phyloP scores from a whole-genome alignment of 1,140 invertebrate species.

The Delia radicum region DNA sequence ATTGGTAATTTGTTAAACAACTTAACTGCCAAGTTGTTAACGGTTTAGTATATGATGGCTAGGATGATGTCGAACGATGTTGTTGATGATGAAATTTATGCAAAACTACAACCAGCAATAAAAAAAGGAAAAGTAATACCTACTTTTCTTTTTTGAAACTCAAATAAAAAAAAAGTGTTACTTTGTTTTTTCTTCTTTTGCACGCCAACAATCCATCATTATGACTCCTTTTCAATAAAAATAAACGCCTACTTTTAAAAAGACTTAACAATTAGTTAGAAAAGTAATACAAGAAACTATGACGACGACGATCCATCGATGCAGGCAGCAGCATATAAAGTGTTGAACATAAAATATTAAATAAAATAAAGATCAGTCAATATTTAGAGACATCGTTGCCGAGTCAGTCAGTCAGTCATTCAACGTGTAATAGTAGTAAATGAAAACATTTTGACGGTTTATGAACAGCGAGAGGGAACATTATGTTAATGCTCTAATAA shows the following conservation, averaged over 20 bases:
- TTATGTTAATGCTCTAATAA: slow-evolving; percentile 22
- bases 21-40: slow-evolving; percentile 10
- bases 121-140: slow-evolving; percentile 13
- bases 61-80: background rate
- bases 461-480: background rate
- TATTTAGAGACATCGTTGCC: no score
- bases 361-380: background rate
- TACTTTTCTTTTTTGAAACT: background rate
- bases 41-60: background rate
- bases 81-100: slow-evolving; percentile 9
- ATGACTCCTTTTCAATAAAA: slow-evolving; percentile 22
- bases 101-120: slow-evolving; percentile 3
- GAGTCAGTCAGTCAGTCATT: background rate
- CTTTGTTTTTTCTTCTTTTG: background rate
- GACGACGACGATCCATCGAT: no score
- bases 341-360: background rate
- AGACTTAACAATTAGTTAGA: background rate
- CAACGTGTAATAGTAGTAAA: background rate
- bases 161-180: background rate
- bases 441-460: background rate
- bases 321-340: background rate
- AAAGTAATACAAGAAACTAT: no score
- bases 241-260: slow-evolving; percentile 6
- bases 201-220: slow-evolving; percentile 23
- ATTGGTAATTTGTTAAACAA: slow-evolving; percentile 6